Evolutionary conservation across 2,113 vertebrate species (phyloP).

Genomic region (Hippolais icterina): DNA sequence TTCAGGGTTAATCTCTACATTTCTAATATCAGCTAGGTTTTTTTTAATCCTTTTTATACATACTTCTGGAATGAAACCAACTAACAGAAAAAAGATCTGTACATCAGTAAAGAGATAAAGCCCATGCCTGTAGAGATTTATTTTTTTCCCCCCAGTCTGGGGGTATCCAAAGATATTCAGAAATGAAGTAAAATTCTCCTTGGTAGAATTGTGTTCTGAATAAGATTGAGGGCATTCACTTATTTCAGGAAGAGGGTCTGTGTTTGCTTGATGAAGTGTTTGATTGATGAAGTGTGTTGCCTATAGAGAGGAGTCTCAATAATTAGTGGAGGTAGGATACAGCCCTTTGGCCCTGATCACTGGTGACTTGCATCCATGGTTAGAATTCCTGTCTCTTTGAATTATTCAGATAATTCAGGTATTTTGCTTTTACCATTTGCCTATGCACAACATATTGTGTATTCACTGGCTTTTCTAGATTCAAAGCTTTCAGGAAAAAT

Average conservation of each 20-base stretch:
- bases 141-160: not conserved
- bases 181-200: not conserved
- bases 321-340: not conserved
- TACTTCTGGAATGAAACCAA: not conserved
- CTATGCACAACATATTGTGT: fast-evolving
- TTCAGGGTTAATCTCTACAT: slow-evolving; percentile 25
- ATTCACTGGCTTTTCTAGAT: not conserved
- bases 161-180: not conserved
- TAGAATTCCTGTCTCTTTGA: not conserved
- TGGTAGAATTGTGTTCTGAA: not conserved
- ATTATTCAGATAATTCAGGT: not conserved
- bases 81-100: not conserved
- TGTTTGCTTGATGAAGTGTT: not conserved
- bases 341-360: not conserved
- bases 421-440: not conserved
- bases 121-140: not conserved
- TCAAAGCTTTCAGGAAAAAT: not conserved
- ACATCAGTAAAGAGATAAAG: not conserved
- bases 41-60: not conserved
- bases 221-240: not conserved
- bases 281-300: not conserved
- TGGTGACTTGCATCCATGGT: not conserved
- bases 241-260: not conserved
- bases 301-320: not conserved
- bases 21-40: not conserved